Conservation (phyloP, 1,140 invertebrate species). For the Camponotus floridanus region DNA sequence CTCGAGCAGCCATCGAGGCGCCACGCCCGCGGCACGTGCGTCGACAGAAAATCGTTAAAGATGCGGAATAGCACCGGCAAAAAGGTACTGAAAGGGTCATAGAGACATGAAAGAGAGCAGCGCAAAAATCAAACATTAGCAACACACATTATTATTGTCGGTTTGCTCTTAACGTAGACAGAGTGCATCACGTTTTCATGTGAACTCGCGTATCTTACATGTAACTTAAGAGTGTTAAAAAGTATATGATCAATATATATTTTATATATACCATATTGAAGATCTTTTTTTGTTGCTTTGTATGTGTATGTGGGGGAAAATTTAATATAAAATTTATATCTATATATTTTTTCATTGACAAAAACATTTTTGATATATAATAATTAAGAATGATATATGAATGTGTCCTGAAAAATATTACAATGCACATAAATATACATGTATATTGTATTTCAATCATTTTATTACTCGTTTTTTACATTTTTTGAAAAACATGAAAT, state of each 20-base stretch:
- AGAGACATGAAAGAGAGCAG: conserved; percentile 12
- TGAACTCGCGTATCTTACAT: background rate
- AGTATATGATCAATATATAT: background rate
- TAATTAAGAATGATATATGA: background rate
- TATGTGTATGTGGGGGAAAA: background rate
- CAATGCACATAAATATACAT: background rate
- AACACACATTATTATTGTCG: conserved; percentile 17
- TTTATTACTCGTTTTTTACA: background rate
- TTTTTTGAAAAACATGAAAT: background rate
- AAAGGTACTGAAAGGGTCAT: conserved; percentile 51
- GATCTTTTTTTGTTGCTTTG: conserved; percentile 1
- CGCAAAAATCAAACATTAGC: conserved; percentile 17
- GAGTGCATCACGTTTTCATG: background rate
- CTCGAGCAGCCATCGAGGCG: conserved; percentile 63
- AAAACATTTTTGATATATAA: conserved; percentile 9
- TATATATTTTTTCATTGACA: background rate
- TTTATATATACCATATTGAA: background rate
- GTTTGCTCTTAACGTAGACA: conserved; percentile 18
- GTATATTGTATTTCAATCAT: background rate
- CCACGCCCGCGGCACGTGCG: conserved; percentile 74
- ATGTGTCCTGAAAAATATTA: background rate
- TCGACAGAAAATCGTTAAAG: conserved; percentile 81
- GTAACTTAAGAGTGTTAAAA: background rate
- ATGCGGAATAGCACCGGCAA: conserved; percentile 63
- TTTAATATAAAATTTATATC: background rate